These are phyloP conservation scores for Nymphicus hollandicus DNA, from an alignment of 2,113 vertebrate genomes.

Conservation along the genomic window DNA sequence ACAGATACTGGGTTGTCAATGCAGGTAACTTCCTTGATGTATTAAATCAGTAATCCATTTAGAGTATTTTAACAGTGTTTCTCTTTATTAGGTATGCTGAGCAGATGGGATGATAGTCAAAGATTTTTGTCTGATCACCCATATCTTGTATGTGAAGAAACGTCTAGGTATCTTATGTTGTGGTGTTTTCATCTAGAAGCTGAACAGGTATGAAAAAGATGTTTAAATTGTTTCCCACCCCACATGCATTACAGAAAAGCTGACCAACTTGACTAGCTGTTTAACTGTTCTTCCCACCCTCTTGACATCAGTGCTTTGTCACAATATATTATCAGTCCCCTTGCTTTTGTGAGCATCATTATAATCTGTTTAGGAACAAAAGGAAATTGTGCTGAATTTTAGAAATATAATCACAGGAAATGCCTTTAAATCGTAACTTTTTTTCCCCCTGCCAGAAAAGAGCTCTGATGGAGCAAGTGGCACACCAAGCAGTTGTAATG, in stretches of 20 bases:
- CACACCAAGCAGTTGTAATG: conserved; percentile 96
- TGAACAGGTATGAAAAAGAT: conserved; percentile 81
- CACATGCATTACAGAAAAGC: not conserved
- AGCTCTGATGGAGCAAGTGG: conserved; percentile 96
- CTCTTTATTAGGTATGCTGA: conserved; percentile 86
- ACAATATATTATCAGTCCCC: not conserved
- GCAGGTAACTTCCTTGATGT: not conserved
- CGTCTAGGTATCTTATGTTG: conserved; percentile 88
- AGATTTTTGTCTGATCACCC: conserved; percentile 90
- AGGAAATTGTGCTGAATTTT: not conserved
- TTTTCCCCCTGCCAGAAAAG: conserved; percentile 78
- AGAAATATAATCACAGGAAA: not conserved
- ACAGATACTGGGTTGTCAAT: not conserved
- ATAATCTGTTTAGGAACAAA: not conserved
- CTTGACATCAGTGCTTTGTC: not conserved
- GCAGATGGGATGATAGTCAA: conserved; percentile 97
- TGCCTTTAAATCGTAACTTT: not conserved
- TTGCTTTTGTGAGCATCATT: not conserved
- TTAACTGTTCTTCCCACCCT: not conserved
- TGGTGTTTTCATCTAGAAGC: conserved; percentile 95
- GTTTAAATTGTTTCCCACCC: not conserved
- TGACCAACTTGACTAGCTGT: not conserved
- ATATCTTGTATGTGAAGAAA: conserved; percentile 94
- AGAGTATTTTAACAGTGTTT: not conserved
- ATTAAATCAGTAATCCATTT: not conserved